Evolutionary conservation across 2,888 invertebrate species (phyloP), one percentile per base, ranked within the genome.

Genomic region (Serripes groenlandicus): DNA sequence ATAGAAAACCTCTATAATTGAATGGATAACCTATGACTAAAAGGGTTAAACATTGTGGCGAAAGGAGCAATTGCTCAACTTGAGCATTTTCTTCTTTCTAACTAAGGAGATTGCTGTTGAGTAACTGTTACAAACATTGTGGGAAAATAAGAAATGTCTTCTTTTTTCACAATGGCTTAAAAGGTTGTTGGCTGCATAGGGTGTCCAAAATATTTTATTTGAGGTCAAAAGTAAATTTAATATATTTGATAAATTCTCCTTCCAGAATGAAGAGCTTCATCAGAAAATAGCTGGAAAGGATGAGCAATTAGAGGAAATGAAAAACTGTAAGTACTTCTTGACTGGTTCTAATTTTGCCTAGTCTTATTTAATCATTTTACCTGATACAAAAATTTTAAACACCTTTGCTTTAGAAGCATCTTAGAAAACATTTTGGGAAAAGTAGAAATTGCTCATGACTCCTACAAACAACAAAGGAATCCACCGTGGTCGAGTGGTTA

Each of bases 261-360:
- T 42, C 15, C 86, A 91, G 91, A 89, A 88, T 81, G 78, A 86
- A 58, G 72, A 60, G 15, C 72, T 89, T 32, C 75, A 78, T 15
- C 70, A 72, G 15, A 88, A 83, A 70, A 32, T 89, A 0, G 49
- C 81, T 23, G 87, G 86, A n/a, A 85, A 84, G 60, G 87, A 87
- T 56, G 84, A 86, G 34, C 83, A 90, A 72, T 64, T 91, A 0
- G 74, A 78, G 23, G 77, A 90, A 52, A 79, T 90, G n/a, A 88
- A 86, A 81, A 71, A 83, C 69, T 84, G 91, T 91, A 85, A 85
- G 90, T 81, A 35, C 7, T 28, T 11, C 28, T 74, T 9, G 11
- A 54, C 42, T 9, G 42, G 18, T 42, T 42, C 11, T 42, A 9
- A 42, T 42, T 9, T 18, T 42, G 9, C 42, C 42, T 11, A 42